phyloP scores from a whole-genome alignment of 2,113 vertebrate genomes.

The Chauna torquata region DNA sequence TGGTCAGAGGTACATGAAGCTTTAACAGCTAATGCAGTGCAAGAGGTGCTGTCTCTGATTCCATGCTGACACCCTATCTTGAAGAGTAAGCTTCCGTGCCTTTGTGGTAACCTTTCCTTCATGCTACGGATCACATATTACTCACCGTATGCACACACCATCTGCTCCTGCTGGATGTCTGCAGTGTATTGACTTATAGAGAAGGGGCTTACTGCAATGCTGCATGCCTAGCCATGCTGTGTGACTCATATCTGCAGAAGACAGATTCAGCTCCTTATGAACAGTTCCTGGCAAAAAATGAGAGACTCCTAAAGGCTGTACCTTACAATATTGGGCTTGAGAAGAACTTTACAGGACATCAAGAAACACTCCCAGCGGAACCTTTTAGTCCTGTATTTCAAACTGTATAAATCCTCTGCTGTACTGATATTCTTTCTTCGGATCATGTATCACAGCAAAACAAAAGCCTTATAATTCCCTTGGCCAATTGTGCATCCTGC shows the following conservation, averaged over 20 bases:
- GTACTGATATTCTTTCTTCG: neutral
- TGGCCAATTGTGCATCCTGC: neutral
- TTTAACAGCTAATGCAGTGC: neutral
- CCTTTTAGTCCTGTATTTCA: neutral
- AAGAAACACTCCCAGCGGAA: neutral
- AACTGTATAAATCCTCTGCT: neutral
- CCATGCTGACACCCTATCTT: neutral
- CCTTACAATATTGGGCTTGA: neutral
- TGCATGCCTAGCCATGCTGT: neutral
- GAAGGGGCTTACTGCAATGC: neutral
- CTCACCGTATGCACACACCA: neutral
- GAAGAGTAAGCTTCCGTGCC: neutral
- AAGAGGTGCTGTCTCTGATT: neutral
- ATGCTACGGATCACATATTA: neutral
- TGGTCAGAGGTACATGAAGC: neutral
- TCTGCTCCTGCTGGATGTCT: neutral
- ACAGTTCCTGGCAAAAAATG: neutral
- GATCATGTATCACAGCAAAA: neutral
- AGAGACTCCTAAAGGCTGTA: neutral
- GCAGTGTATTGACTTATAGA: neutral
- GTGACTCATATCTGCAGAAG: neutral
- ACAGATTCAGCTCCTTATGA: neutral
- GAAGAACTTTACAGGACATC: neutral
- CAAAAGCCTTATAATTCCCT: neutral
- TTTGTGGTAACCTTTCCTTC: neutral